These are phyloP conservation scores for Megalops cyprinoides DNA, from an alignment of 2,797 vertebrate genomes.

Conservation along the genomic window DNA sequence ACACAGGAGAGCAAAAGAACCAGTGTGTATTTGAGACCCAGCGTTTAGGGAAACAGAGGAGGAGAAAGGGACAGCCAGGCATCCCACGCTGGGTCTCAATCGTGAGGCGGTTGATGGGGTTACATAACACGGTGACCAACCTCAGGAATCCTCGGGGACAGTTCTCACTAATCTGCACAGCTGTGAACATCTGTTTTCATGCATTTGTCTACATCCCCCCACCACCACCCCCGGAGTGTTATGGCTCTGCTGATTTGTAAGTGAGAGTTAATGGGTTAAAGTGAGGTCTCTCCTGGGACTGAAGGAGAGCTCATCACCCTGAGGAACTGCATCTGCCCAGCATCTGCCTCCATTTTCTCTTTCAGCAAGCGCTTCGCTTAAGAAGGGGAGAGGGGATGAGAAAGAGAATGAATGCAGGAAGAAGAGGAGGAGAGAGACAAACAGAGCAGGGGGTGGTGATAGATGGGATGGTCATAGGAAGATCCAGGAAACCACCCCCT, in stretches of 20 bases:
- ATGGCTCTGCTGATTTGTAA: neutral
- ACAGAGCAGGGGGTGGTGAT: neutral
- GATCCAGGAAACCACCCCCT: no score
- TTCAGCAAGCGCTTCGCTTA: neutral
- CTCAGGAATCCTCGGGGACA: neutral
- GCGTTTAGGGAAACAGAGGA: neutral
- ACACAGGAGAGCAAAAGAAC: neutral
- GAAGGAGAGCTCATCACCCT: neutral
- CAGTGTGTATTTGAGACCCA: neutral
- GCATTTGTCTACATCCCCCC: neutral
- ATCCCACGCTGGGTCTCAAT: neutral
- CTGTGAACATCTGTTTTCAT: slow-evolving; percentile 21
- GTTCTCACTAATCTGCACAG: neutral
- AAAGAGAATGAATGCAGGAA: neutral
- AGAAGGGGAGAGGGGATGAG: neutral
- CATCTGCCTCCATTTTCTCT: neutral
- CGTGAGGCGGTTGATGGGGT: neutral
- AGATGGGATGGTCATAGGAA: neutral
- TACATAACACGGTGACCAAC: neutral
- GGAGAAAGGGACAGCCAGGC: no score
- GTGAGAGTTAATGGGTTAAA: slow-evolving; percentile 15
- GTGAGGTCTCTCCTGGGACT: neutral
- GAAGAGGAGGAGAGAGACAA: slow-evolving; percentile 3
- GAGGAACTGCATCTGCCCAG: neutral
- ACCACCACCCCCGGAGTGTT: neutral